A percentile compares a stretch with the other conserved stretches of the same genome.
Conservation (phyloP, 2,113 vertebrate genomes). For the Natator depressus region DNA sequence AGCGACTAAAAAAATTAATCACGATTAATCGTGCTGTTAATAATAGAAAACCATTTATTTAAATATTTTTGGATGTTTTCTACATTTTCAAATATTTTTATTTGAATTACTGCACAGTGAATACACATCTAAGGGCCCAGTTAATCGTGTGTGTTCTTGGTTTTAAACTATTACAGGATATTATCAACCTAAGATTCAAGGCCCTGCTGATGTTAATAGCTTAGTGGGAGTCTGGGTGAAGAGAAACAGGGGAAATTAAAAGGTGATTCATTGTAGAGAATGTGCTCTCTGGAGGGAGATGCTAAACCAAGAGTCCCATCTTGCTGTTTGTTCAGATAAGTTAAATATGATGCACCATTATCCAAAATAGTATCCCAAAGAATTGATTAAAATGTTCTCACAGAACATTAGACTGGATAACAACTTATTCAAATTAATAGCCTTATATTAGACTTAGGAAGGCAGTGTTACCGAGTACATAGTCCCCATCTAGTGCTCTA, state of each 20-base stretch:
- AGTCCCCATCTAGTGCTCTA: too few species aligned
- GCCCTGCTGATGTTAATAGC: background rate
- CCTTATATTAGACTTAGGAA: rapidly evolving
- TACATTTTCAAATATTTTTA: too few species aligned
- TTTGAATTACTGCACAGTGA: rapidly evolving
- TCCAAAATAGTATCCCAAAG: rapidly evolving
- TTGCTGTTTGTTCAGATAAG: background rate
- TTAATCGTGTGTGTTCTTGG: rapidly evolving
- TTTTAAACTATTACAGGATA: background rate
- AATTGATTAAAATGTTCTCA: background rate
- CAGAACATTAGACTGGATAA: background rate
- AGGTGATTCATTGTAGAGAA: background rate
- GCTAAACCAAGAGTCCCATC: background rate
- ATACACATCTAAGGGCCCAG: background rate
- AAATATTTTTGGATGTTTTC: too few species aligned
- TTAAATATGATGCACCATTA: rapidly evolving
- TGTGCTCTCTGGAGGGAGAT: background rate
- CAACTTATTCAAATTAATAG: rapidly evolving
- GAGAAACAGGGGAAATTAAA: background rate
- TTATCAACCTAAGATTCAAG: rapidly evolving
- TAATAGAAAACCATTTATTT: too few species aligned
- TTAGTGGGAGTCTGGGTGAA: background rate
- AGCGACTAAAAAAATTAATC: too few species aligned
- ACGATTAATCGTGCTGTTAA: too few species aligned
- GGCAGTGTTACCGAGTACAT: too few species aligned